Evolutionary conservation across 2,113 vertebrate genomes (phyloP), one percentile per base, ranked within the genome.

Genomic region (Diadophis punctatus): DNA sequence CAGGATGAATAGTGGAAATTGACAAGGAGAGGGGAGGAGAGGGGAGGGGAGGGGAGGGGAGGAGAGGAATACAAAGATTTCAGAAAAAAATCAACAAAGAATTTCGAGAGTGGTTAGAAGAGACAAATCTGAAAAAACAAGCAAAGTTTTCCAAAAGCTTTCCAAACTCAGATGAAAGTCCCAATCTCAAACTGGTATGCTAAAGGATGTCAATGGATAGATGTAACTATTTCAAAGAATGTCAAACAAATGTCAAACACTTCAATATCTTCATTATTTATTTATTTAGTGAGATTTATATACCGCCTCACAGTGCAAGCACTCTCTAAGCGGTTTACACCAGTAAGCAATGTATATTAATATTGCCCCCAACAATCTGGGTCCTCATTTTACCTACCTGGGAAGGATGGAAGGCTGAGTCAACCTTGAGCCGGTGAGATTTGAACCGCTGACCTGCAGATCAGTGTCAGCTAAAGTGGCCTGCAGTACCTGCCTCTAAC

Each of bases 151-250:
- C 68, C 14, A 74, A 74, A 74, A 74, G 16, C n/a, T 74, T 34
- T 34, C n/a, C 68, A 74, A 34, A 34, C 16, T 74, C 68, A 74
- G n/a, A 74, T 2, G 16, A 18, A 74, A 16, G n/a, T 34, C n/a
- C 68, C 68, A 74, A 34, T 74, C n/a, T 20, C 68, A 34, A 34
- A 39, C 2, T 34, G 6, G 16, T 74, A 74, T 74, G 68, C n/a
- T 74, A 74, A 74, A 34, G n/a, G n/a, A 34, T 74, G 68, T 14
- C 68, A 74, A 20, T 74, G 68, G 16, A 39, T n/a, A 74, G 63
- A 74, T 74, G 68, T 74, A 74, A 74, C 68, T 74, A 16, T 74
- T 74, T 74, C 68, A 74, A 74, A 74, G 68, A 74, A 39, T 74
- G 7, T 34, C 30, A 34, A 34, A 74, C 1, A 74, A 34, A 74